Base-by-base conservation (phyloP, 2,888 invertebrate species). In the Phortica okadai region DNA sequence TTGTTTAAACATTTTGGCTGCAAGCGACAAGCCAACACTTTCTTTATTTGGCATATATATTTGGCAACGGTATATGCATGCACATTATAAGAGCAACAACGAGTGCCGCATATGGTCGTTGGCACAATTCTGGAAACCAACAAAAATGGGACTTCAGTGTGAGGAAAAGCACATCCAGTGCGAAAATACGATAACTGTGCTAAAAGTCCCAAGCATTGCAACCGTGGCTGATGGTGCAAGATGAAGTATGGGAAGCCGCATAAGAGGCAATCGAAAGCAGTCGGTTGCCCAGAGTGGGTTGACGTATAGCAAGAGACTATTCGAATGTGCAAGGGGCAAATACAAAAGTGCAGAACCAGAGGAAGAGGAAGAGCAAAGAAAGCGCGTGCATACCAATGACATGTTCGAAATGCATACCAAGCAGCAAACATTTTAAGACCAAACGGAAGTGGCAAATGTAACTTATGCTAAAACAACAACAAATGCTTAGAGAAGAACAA, bases 371-470 rank as follows among this genome's bases (percentile, higher is more conserved):
- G 67, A 73, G 74, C n/a, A 7, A 59, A 66, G 64, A 82, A 85
- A 88, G 86, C 83, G 87, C 83, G 88, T 86, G 88, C 85, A 85
- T 85, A 88, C 88, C 87, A 88, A 88, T 86, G 82, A 56, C 72
- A 75, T 69, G 56, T 66, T 73, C 78, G 62, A 73, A 87, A 84
- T 86, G 88, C 82, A 74, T 74, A 25, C 64, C 70, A 59, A 54
- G 21, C 64, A 76, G 84, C 85, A 88, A 85, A 83, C 85, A 88
- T 88, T 86, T 86, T 80, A 72, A 70, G 73, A 54, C 76, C 76
- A 76, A 80, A 77, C 73, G 79, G 54, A 73, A 74, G 74, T 75
- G 74, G 74, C 44, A 50, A 69, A 70, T 67, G 74, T 56, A 74
- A 74, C 74, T 74, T 67, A 59, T 69, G 62, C 25, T 44, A 58